A percentile compares a stretch with the other conserved stretches of the same genome.
phyloP scores from a whole-genome alignment of 2,113 vertebrate species.

The Ondatra zibethicus region DNA sequence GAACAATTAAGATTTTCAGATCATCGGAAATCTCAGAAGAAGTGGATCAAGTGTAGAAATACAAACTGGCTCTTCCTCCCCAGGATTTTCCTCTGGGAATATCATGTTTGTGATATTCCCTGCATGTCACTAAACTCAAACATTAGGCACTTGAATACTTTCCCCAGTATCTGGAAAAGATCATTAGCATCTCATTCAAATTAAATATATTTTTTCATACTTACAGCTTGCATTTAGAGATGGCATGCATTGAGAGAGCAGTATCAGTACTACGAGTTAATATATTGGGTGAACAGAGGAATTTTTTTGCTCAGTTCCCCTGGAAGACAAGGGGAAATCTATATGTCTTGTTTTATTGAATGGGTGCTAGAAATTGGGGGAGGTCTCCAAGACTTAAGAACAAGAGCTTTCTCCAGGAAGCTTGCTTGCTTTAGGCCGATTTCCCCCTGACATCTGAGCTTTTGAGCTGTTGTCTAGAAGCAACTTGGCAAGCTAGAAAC shows the following conservation, averaged over 20 bases:
- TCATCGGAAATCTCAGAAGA: not conserved
- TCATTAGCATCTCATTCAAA: constrained; percentile 61
- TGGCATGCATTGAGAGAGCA: not conserved
- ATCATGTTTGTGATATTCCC: constrained; percentile 55
- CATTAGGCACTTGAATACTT: not conserved
- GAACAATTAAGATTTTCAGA: constrained; percentile 43
- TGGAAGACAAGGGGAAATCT: constrained; percentile 19
- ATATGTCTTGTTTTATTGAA: constrained; percentile 50
- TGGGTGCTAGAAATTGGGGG: not conserved
- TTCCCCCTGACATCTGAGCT: constrained; percentile 37
- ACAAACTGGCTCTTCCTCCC: not conserved
- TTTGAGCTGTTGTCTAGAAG: constrained; percentile 71
- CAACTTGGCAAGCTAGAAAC: constrained; percentile 63
- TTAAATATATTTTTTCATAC: constrained; percentile 64
- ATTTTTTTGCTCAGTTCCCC: not conserved
- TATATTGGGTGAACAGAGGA: constrained; percentile 15
- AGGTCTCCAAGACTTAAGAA: constrained; percentile 54
- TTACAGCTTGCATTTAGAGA: constrained; percentile 45
- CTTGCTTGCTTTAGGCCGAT: constrained; percentile 47
- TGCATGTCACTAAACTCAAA: constrained; percentile 29
- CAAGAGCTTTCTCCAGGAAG: constrained; percentile 33
- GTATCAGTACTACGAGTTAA: constrained; percentile 10
- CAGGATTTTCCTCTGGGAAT: not conserved
- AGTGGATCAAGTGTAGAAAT: constrained; percentile 19
- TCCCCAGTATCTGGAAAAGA: not conserved